A percentile compares a stretch with the other conserved stretches of the same genome.
Evolutionary conservation across 2,888 invertebrate species (phyloP).

Genomic region (Diachrysia chrysitis): DNA sequence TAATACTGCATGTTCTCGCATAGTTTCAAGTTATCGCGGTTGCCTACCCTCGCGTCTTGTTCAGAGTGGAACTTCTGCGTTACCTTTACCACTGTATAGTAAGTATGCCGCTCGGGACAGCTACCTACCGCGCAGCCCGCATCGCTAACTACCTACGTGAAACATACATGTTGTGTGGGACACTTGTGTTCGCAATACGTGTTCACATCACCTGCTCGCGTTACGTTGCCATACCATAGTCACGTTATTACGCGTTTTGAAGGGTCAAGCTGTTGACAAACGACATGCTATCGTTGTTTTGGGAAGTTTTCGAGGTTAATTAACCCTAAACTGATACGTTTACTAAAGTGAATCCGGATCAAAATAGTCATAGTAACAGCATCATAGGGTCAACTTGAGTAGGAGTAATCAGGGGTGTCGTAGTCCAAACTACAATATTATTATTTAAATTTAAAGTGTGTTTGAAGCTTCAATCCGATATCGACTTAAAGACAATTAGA

Average conservation of each 20-base stretch:
- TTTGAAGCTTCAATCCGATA: too few species aligned
- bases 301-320: background rate
- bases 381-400: too few species aligned
- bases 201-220: conserved; percentile 49
- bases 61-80: conserved; percentile 17
- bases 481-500: too few species aligned
- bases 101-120: conserved; percentile 16
- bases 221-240: conserved; percentile 27
- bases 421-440: too few species aligned
- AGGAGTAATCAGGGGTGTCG: too few species aligned
- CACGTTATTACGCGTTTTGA: conserved; percentile 28
- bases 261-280: conserved; percentile 13
- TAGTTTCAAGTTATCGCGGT: background rate
- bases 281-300: background rate
- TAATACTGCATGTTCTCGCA: background rate
- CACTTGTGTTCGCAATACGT: conserved; percentile 28
- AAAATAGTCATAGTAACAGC: too few species aligned
- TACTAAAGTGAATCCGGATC: too few species aligned
- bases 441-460: too few species aligned
- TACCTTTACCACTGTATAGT: background rate
- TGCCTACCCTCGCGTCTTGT: background rate
- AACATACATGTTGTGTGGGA: conserved; percentile 24
- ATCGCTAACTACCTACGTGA: conserved; percentile 40
- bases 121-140: conserved; percentile 36
- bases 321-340: background rate